Conservation (phyloP, 2,113 vertebrate genomes). For the Sus scrofa region DNA sequence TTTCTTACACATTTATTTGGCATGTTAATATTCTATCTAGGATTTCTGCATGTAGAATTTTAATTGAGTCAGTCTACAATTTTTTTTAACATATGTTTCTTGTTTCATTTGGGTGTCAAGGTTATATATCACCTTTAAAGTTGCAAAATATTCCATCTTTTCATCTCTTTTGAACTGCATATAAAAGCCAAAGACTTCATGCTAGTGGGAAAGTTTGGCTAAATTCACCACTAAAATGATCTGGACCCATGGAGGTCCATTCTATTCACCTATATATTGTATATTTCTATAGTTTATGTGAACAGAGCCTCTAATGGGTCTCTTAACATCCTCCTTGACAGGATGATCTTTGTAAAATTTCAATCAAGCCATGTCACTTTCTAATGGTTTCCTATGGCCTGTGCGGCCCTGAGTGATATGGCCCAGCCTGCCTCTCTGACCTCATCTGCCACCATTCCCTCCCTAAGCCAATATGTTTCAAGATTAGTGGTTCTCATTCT, state of each 20-base stretch:
- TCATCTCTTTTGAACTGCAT: background rate
- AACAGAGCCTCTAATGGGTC: background rate
- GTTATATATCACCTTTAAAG: background rate
- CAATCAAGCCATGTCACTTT: background rate
- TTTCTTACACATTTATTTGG: background rate
- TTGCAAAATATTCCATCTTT: background rate
- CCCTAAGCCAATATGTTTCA: background rate
- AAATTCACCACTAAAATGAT: background rate
- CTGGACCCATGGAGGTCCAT: background rate
- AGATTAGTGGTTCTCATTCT: background rate
- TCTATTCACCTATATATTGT: background rate
- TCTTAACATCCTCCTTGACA: background rate
- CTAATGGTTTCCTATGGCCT: background rate
- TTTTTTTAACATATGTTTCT: background rate
- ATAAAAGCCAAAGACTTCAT: background rate
- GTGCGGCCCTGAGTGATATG: background rate
- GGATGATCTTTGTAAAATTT: background rate
- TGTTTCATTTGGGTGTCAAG: background rate
- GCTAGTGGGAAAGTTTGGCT: background rate
- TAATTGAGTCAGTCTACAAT: background rate
- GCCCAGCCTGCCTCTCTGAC: background rate
- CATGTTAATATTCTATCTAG: background rate
- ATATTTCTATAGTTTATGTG: background rate
- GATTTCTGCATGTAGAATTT: background rate
- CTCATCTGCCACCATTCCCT: background rate